These are phyloP conservation scores for Caenorhabditis zanzibari DNA, from an alignment of 2,888 invertebrate species.

Conservation along the genomic window DNA sequence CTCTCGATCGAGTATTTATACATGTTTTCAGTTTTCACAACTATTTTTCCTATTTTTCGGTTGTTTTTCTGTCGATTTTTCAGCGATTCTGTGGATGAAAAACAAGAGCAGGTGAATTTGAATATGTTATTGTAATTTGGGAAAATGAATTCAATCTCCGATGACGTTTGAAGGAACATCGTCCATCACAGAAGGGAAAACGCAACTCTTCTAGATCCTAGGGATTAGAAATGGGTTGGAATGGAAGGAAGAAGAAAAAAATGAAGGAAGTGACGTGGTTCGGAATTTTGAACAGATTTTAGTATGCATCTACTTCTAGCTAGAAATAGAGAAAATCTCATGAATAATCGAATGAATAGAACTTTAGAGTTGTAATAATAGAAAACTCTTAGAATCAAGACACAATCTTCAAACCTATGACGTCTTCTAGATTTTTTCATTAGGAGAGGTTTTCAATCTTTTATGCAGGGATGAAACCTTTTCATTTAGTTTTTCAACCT, in stretches of 20 bases:
- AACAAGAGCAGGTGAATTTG: constrained; percentile 32
- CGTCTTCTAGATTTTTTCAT: constrained; percentile 12
- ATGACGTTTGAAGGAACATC: too few species aligned
- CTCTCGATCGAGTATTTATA: constrained; percentile 23
- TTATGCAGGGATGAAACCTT: constrained; percentile 21
- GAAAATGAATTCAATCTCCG: too few species aligned
- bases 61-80: constrained; percentile 6
- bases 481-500: background rate
- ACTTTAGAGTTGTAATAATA: background rate
- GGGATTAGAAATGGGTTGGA: constrained; percentile 20
- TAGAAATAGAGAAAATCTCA: background rate
- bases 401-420: background rate
- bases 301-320: background rate
- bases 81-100: background rate
- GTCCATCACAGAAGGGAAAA: too few species aligned
- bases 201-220: background rate
- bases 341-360: background rate
- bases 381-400: background rate
- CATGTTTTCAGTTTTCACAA: constrained; percentile 34
- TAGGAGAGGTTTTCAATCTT: constrained; percentile 26
- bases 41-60: constrained; percentile 20
- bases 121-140: background rate
- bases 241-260: constrained; percentile 23
- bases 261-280: constrained; percentile 54
- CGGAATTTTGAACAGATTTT: constrained; percentile 1